Evolutionary conservation across 2,888 invertebrate species (phyloP).

Genomic region (Vannuccia rotundouncinata): DNA sequence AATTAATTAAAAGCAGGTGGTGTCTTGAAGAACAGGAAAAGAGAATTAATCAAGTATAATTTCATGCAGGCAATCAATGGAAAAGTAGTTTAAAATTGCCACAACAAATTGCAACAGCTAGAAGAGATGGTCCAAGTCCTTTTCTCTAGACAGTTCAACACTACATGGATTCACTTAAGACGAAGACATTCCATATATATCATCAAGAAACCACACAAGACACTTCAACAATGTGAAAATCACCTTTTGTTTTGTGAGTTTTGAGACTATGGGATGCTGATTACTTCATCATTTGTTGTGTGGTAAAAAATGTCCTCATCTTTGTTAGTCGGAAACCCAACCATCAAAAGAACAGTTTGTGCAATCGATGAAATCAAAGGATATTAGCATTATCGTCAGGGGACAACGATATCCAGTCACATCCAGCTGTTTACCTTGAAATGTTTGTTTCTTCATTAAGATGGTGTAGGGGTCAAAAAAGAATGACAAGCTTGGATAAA

Average conservation of each 20-base stretch:
- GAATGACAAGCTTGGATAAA: conserved; percentile 6
- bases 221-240: conserved; percentile 13
- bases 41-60: too few species aligned
- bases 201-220: conserved; percentile 3
- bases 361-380: conserved; percentile 11
- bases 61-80: too few species aligned
- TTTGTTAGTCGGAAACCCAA: conserved; percentile 13
- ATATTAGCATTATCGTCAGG: not conserved
- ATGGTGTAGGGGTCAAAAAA: not conserved
- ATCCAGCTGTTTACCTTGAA: not conserved
- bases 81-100: too few species aligned
- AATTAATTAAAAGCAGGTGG: too few species aligned
- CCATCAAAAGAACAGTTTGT: conserved; percentile 1
- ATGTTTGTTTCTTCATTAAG: conserved; percentile 1
- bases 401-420: not conserved
- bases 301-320: conserved; percentile 3
- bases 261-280: not conserved
- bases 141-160: too few species aligned
- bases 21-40: too few species aligned
- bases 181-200: too few species aligned
- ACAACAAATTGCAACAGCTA: too few species aligned
- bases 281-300: not conserved
- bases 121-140: too few species aligned
- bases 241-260: not conserved
- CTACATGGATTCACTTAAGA: too few species aligned